Base-by-base conservation (phyloP, 2,113 vertebrate genomes). In the Cryptotis parvus region DNA sequence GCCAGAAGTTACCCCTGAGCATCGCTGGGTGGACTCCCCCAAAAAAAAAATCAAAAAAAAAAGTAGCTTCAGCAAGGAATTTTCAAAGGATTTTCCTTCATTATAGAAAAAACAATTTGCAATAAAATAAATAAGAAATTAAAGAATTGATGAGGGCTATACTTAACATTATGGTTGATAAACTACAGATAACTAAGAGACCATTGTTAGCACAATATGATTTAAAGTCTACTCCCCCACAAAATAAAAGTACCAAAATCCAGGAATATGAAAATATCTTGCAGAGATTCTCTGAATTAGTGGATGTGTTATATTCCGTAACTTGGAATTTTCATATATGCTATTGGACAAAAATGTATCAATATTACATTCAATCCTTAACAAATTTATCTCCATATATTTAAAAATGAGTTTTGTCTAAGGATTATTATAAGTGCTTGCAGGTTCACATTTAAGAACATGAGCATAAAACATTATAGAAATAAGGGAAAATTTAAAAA, bases 41-140 rank as follows among this genome's bases (percentile, higher is more conserved):
- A n/a, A n/a, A n/a, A n/a, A n/a, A n/a, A n/a, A n/a, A n/a, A n/a
- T n/a, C n/a, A n/a, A n/a, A n/a, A n/a, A n/a, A n/a, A n/a, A n/a
- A 90, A 4, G 27, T n/a, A 78, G 16, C 35, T 87, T 52, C 26
- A 72, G 83, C 7, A 87, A 69, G 58, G 66, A 69, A 61, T 63
- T 88, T 91, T 88, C 37, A 75, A 93, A 75, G 33, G n/a, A n/a
- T n/a, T n/a, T n/a, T n/a, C 74, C 84, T 68, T 0, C 27, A 79
- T 83, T 78, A 90, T 61, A 90, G 26, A 14, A 90, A 94, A 76
- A 90, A 81, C 86, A 72, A 33, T 78, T 93, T 92, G 37, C 69
- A 63, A 74, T 74, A 49, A 65, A 68, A 84, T 68, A 84, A 8
- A 6, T 76, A 91, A 89, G 33, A 8, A 4, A 2, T 86, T 82